Percentiles rank a stretch among this genome's conserved stretches.
Conservation (phyloP, 2,888 invertebrate species). For the Caenorhabditis zanzibari region DNA sequence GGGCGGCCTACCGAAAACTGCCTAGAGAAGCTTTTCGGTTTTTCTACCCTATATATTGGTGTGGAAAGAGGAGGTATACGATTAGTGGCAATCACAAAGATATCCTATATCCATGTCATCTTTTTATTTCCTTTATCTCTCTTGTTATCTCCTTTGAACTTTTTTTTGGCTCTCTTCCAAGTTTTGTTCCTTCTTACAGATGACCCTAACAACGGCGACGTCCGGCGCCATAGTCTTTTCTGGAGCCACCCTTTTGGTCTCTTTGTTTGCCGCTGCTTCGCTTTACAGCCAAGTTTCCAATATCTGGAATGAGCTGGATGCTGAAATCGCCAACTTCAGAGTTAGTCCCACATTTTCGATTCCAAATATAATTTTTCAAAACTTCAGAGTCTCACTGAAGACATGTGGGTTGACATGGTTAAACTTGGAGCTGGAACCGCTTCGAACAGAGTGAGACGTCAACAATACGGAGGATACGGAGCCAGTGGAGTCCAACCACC, state of each 20-base stretch:
- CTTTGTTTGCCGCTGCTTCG: slow-evolving; percentile 76
- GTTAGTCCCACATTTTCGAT: slow-evolving; percentile 45
- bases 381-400: slow-evolving; percentile 75
- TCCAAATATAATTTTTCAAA: background rate
- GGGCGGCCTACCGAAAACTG: slow-evolving; percentile 45
- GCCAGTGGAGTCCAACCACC: slow-evolving; percentile 73
- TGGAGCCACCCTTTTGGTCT: slow-evolving; percentile 79
- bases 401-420: slow-evolving; percentile 82
- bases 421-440: slow-evolving; percentile 81
- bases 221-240: slow-evolving; percentile 80
- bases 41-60: slow-evolving; percentile 57
- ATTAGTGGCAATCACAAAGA: slow-evolving; percentile 54
- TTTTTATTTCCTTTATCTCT: slow-evolving; percentile 9
- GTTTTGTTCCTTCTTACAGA: slow-evolving; percentile 49
- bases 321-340: slow-evolving; percentile 82
- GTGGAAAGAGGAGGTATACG: slow-evolving; percentile 49
- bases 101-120: slow-evolving; percentile 44
- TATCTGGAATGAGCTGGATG: slow-evolving; percentile 82
- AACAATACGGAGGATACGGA: slow-evolving; percentile 81
- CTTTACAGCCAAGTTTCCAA: slow-evolving; percentile 79
- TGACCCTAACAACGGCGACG: slow-evolving; percentile 80
- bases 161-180: slow-evolving; percentile 34
- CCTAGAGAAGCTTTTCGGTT: slow-evolving; percentile 59
- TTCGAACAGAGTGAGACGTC: slow-evolving; percentile 81
- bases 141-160: background rate